phyloP scores from a whole-genome alignment of 2,888 invertebrate species.

The Oscheius onirici region DNA sequence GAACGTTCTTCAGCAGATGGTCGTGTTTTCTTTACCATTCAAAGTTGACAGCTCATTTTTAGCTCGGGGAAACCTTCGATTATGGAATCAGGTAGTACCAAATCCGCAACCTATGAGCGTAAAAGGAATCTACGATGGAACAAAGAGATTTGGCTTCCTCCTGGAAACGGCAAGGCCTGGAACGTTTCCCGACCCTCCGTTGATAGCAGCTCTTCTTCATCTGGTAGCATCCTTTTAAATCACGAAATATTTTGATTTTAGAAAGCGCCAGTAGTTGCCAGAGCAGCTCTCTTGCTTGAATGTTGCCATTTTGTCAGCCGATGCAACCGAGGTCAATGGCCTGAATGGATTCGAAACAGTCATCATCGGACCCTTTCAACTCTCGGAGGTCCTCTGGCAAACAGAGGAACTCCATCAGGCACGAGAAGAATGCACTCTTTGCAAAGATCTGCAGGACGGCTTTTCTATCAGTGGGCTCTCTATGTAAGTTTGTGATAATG shows the following conservation, averaged over 20 bases:
- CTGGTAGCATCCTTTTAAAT: slow-evolving; percentile 78
- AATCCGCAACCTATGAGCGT: slow-evolving; percentile 45
- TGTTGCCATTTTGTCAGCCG: slow-evolving; percentile 95
- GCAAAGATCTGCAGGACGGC: slow-evolving; percentile 90
- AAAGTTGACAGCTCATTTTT: slow-evolving; percentile 22
- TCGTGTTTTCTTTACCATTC: background rate
- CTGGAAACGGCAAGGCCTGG: slow-evolving; percentile 95
- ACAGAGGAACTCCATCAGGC: slow-evolving; percentile 69
- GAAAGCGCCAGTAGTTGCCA: slow-evolving; percentile 89
- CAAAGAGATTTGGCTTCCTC: slow-evolving; percentile 89
- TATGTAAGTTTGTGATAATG: slow-evolving; percentile 23
- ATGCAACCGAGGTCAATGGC: slow-evolving; percentile 98
- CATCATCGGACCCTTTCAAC: slow-evolving; percentile 47
- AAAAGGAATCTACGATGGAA: slow-evolving; percentile 79
- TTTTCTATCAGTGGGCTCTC: slow-evolving; percentile 89
- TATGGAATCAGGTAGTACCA: slow-evolving; percentile 54
- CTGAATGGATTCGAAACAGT: slow-evolving; percentile 79
- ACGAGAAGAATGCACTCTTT: slow-evolving; percentile 77
- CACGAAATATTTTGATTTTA: slow-evolving; percentile 76
- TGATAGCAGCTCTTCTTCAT: slow-evolving; percentile 91
- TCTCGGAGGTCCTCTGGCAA: slow-evolving; percentile 70
- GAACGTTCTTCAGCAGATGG: background rate
- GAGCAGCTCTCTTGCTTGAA: slow-evolving; percentile 91
- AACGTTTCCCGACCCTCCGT: slow-evolving; percentile 91
- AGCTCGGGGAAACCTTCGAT: slow-evolving; percentile 53